Percentiles rank a stretch among this genome's conserved stretches.
phyloP scores from a whole-genome alignment of 2,888 invertebrate species.

The Hoplodrina ambigua region DNA sequence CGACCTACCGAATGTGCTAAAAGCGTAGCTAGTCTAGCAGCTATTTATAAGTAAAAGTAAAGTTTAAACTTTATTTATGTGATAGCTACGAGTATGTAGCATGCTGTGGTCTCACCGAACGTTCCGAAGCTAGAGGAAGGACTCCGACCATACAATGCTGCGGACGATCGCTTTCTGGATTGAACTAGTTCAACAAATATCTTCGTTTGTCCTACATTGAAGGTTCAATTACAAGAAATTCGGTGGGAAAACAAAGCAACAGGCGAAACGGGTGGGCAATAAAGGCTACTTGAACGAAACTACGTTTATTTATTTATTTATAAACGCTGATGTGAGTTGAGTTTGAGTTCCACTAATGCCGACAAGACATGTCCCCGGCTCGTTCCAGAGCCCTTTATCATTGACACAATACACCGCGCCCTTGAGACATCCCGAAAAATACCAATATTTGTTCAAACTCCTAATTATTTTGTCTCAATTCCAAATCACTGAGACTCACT shows the following conservation, averaged over 20 bases:
- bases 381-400: slow-evolving; percentile 5
- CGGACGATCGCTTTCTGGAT: not conserved
- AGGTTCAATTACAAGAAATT: not conserved
- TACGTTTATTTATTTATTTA: not conserved
- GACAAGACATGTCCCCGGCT: not conserved
- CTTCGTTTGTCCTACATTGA: not conserved
- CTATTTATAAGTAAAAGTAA: not conserved
- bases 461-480: slow-evolving; percentile 31
- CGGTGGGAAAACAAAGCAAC: not conserved
- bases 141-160: not conserved
- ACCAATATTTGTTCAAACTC: slow-evolving; percentile 36
- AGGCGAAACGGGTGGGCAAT: not conserved
- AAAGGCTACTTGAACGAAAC: not conserved
- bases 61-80: not conserved
- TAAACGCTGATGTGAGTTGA: too few species aligned
- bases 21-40: slow-evolving; percentile 21
- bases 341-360: not conserved
- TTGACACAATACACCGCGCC: slow-evolving; percentile 17
- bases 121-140: not conserved
- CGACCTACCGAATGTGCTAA: not conserved
- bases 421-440: slow-evolving; percentile 42
- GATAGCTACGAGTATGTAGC: not conserved
- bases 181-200: not conserved
- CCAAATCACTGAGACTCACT: slow-evolving; percentile 31
- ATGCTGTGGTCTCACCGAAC: not conserved